Evolutionary conservation across 2,113 vertebrate genomes (phyloP).

Genomic region (Brienomyrus longianalis): DNA sequence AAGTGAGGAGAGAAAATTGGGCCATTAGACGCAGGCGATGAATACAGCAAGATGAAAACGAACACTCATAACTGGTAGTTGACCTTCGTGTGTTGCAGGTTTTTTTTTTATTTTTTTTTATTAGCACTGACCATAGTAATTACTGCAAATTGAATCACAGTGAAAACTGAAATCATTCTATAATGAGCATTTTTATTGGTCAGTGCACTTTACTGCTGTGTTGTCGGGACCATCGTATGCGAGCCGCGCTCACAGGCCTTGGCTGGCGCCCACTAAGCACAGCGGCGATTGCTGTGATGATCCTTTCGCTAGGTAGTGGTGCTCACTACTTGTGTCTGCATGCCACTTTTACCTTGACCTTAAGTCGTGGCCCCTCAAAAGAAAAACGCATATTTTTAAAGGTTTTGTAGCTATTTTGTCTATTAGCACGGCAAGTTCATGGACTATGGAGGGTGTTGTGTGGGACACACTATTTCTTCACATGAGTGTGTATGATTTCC

Average conservation of each 20-base stretch:
- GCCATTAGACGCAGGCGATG: slow-evolving; percentile 87
- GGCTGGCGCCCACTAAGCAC: slow-evolving; percentile 2
- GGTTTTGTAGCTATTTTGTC: not conserved
- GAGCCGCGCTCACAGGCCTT: slow-evolving; percentile 14
- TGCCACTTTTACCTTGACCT: not conserved
- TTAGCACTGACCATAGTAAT: slow-evolving; percentile 84
- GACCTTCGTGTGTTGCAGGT: slow-evolving; percentile 84
- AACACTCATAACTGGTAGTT: slow-evolving; percentile 90
- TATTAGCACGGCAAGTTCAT: not conserved
- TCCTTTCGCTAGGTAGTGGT: not conserved
- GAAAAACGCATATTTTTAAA: not conserved
- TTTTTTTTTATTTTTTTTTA: slow-evolving; percentile 68
- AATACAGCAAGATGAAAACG: slow-evolving; percentile 82
- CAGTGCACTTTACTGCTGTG: slow-evolving; percentile 58
- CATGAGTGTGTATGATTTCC: not conserved
- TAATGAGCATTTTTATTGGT: slow-evolving; percentile 93
- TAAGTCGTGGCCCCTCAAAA: not conserved
- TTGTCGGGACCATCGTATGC: slow-evolving; percentile 17
- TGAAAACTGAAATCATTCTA: slow-evolving; percentile 78
- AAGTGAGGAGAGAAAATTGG: slow-evolving; percentile 84
- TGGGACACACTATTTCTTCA: not conserved
- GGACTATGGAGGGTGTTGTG: not conserved
- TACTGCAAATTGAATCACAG: slow-evolving; percentile 83
- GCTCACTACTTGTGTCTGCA: not conserved
- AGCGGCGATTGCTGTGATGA: not conserved